These are phyloP conservation scores for Acronicta aceris DNA, from an alignment of 2,888 invertebrate genomes.

Conservation along the genomic window DNA sequence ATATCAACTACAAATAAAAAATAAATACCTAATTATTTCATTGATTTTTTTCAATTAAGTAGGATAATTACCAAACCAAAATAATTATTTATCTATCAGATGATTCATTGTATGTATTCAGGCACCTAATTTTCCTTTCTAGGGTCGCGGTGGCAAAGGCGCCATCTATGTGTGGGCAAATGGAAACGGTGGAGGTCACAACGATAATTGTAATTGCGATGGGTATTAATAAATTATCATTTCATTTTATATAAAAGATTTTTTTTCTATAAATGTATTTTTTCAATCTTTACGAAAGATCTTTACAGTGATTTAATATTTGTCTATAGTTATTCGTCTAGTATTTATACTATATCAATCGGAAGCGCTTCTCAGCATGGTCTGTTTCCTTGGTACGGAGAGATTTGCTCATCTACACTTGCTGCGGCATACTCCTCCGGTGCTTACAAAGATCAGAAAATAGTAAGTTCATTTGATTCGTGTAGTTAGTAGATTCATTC, in stretches of 20 bases:
- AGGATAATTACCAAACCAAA: no score
- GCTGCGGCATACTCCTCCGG: conserved; percentile 97
- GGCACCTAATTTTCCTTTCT: conserved; percentile 2
- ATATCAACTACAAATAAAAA: no score
- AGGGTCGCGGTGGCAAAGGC: conserved; percentile 95
- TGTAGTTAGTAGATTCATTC: conserved; percentile 36
- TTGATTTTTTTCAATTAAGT: no score
- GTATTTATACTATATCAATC: conserved; percentile 96
- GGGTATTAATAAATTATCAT: conserved; percentile 90
- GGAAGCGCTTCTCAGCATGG: conserved; percentile 95
- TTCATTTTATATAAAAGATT: background rate
- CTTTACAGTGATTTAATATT: background rate
- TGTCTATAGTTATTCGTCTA: conserved; percentile 87
- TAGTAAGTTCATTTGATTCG: conserved; percentile 90
- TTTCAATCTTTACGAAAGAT: no score
- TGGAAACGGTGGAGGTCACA: conserved; percentile 95
- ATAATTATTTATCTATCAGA: no score
- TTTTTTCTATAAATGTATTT: no score
- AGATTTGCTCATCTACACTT: conserved; percentile 95
- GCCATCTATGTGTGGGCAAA: conserved; percentile 97
- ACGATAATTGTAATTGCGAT: conserved; percentile 97
- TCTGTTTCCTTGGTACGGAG: conserved; percentile 97
- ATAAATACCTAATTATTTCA: no score
- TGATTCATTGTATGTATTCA: no score
- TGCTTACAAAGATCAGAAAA: conserved; percentile 95